Evolutionary conservation across 1,140 invertebrate species (phyloP).

Genomic region (Triops longicaudatus): DNA sequence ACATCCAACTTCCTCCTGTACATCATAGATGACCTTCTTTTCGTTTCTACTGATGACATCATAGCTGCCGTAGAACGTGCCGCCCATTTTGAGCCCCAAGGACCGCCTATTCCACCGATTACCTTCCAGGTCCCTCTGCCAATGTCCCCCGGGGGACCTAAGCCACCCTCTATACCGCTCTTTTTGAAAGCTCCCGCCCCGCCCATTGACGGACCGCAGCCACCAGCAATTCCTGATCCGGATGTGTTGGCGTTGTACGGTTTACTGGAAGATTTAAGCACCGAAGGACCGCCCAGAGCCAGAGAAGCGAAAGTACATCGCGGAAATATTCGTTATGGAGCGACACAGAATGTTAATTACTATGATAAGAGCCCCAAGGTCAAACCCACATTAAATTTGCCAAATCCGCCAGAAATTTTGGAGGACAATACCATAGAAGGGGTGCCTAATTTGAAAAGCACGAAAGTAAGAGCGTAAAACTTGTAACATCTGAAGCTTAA

Average conservation of each 20-base stretch:
- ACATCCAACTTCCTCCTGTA: background rate
- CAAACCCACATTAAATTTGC: background rate
- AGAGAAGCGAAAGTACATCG: background rate
- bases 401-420: background rate
- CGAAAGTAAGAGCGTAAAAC: background rate
- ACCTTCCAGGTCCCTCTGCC: background rate
- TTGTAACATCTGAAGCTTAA: background rate
- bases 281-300: background rate
- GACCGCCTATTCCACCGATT: slow-evolving; percentile 5
- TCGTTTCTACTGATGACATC: background rate
- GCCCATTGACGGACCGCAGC: slow-evolving; percentile 12
- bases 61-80: background rate
- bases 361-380: background rate
- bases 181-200: slow-evolving; percentile 25
- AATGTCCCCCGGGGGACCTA: background rate
- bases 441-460: background rate
- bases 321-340: slow-evolving; percentile 5
- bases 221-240: slow-evolving; percentile 25
- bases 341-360: background rate
- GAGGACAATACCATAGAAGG: background rate
- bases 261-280: background rate
- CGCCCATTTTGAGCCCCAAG: slow-evolving; percentile 6
- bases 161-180: slow-evolving; percentile 20
- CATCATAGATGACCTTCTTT: background rate
- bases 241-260: slow-evolving; percentile 17